phyloP scores from a whole-genome alignment of 2,113 vertebrate genomes.

The Propithecus coquereli region DNA sequence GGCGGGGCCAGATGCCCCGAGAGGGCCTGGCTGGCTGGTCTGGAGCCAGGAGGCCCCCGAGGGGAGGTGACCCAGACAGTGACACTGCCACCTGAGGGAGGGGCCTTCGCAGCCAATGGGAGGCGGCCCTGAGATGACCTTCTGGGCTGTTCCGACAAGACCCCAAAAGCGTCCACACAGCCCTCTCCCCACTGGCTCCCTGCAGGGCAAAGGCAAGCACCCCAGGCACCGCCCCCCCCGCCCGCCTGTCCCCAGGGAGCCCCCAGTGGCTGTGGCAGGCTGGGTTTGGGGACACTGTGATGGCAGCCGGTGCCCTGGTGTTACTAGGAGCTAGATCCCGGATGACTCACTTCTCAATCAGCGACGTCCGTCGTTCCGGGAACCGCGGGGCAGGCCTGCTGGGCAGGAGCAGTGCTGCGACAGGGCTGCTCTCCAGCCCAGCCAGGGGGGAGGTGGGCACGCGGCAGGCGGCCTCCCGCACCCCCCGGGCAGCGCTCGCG shows the following conservation, averaged over 20 bases:
- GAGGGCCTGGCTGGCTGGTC: not conserved
- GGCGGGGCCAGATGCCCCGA: not conserved
- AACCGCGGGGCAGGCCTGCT: not conserved
- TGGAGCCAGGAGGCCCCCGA: not conserved
- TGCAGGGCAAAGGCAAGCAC: not conserved
- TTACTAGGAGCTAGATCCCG: not conserved
- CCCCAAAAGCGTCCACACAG: too few relatives aligned
- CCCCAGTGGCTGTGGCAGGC: fast-evolving
- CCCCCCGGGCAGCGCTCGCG: not conserved
- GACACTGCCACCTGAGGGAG: not conserved
- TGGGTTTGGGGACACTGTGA: not conserved
- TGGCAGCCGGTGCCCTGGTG: too few relatives aligned
- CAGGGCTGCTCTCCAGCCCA: not conserved
- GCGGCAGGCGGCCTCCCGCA: not conserved
- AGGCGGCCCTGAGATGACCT: fast-evolving
- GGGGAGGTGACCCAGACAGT: not conserved
- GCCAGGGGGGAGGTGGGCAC: not conserved
- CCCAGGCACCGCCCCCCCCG: too few relatives aligned
- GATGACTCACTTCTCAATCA: not conserved
- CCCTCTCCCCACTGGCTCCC: not conserved
- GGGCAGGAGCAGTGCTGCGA: too few relatives aligned
- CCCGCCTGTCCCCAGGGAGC: not conserved
- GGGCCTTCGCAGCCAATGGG: not conserved
- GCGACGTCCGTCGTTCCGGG: fast-evolving
- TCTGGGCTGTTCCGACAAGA: fast-evolving